These are phyloP conservation scores for Galeopsomyia nigrocyanea DNA, from an alignment of 2,888 invertebrate genomes.

Conservation along the genomic window DNA sequence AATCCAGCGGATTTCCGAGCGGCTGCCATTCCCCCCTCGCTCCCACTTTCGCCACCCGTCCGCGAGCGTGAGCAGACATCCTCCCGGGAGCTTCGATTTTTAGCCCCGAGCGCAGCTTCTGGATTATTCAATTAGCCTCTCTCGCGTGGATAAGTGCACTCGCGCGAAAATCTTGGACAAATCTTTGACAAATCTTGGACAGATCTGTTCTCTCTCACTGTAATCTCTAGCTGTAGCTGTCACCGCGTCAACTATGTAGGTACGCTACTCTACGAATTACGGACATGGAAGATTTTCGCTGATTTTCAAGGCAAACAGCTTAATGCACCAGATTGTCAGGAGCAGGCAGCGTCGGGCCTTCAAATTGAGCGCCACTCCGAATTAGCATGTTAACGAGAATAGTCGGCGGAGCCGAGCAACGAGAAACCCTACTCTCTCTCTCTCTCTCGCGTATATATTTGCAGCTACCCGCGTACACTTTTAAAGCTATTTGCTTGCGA, in stretches of 20 bases:
- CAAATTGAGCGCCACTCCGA: slow-evolving; percentile 65
- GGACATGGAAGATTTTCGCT: no score
- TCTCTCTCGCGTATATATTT: slow-evolving; percentile 40
- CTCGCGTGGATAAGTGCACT: slow-evolving; percentile 1
- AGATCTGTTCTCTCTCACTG: no score
- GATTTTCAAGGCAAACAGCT: no score
- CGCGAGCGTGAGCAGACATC: slow-evolving; percentile 23
- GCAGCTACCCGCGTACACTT: slow-evolving; percentile 12
- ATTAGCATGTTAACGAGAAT: slow-evolving; percentile 66
- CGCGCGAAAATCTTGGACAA: background rate
- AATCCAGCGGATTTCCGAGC: slow-evolving; percentile 17
- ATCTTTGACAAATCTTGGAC: no score
- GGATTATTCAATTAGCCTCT: slow-evolving; percentile 27
- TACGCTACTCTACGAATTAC: no score
- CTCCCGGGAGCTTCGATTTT: slow-evolving; percentile 21
- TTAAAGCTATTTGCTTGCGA: background rate
- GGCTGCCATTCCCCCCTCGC: no score
- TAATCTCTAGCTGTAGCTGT: no score
- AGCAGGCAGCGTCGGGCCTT: slow-evolving; percentile 1
- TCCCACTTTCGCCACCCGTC: no score
- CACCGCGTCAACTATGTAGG: no score
- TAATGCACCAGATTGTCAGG: background rate
- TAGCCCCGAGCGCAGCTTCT: slow-evolving; percentile 10
- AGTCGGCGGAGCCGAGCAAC: slow-evolving; percentile 29
- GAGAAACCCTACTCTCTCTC: background rate